Conservation (phyloP, 2,113 vertebrate genomes). For the Pogonocichla stellata region DNA sequence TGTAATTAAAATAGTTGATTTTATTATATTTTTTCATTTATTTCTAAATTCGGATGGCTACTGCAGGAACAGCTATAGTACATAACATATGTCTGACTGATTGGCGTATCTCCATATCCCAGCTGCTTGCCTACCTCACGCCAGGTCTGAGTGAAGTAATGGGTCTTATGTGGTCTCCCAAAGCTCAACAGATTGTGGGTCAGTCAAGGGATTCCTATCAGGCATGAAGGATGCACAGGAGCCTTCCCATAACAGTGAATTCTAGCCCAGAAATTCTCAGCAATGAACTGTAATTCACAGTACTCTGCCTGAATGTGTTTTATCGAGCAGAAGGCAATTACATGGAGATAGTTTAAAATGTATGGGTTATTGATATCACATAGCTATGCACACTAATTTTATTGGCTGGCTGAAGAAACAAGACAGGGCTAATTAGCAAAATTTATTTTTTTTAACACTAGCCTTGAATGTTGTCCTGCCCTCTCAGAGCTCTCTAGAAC, state of each 20-base stretch:
- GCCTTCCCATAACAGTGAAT: neutral
- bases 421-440: neutral
- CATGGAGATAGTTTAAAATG: neutral
- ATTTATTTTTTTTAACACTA: neutral
- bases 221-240: neutral
- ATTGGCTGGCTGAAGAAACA: neutral
- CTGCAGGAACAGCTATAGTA: neutral
- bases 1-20: neutral
- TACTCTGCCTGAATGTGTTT: neutral
- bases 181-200: neutral
- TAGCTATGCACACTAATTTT: neutral
- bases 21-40: neutral
- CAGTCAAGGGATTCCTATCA: neutral
- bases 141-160: neutral
- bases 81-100: neutral
- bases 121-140: neutral
- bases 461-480: neutral
- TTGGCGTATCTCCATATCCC: neutral
- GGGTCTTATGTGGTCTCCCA: neutral
- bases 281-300: neutral
- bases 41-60: neutral
- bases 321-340: neutral
- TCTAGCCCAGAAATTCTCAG: neutral
- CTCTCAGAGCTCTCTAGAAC: neutral
- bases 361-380: neutral